phyloP scores from a whole-genome alignment of 1,140 invertebrate genomes.

The Cotesia vestalis region DNA sequence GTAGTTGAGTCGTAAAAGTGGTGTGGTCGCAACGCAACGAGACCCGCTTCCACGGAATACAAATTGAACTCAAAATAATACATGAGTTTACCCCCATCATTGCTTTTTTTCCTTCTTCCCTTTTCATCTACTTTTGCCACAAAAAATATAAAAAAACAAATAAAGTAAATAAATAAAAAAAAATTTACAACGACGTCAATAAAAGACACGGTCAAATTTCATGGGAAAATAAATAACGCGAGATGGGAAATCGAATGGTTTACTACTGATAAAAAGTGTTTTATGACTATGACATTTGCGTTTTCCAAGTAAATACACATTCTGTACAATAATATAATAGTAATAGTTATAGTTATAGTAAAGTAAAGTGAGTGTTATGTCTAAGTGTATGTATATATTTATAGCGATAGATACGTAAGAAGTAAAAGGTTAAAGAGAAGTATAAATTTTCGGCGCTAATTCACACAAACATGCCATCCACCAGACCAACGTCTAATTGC shows the following conservation, averaged over 20 bases:
- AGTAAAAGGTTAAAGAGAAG: conserved; percentile 17
- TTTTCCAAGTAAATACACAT: too few species aligned
- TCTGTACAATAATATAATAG: too few species aligned
- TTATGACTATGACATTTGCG: too few species aligned
- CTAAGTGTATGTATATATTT: conserved; percentile 12
- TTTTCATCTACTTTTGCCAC: background rate
- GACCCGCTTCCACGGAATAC: conserved; percentile 35
- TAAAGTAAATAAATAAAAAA: background rate
- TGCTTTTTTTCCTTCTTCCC: conserved; percentile 14
- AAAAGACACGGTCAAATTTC: background rate
- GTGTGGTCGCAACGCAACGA: conserved; percentile 35
- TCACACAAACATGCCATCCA: conserved; percentile 43
- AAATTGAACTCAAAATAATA: conserved; percentile 42
- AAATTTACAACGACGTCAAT: conserved; percentile 3
- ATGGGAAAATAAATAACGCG: too few species aligned
- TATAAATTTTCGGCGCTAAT: conserved; percentile 34
- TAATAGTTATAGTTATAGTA: background rate
- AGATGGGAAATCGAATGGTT: too few species aligned
- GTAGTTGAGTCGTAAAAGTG: conserved; percentile 36
- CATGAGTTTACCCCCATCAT: conserved; percentile 30
- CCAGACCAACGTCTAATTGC: conserved; percentile 44
- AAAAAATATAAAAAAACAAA: conserved; percentile 12
- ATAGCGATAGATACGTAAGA: conserved; percentile 20
- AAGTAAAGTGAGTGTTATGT: background rate
- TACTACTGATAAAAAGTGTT: too few species aligned